Percentiles rank a stretch among this genome's conserved stretches.
phyloP scores from a whole-genome alignment of 2,797 vertebrate species.

The Smutsia temminckii region DNA sequence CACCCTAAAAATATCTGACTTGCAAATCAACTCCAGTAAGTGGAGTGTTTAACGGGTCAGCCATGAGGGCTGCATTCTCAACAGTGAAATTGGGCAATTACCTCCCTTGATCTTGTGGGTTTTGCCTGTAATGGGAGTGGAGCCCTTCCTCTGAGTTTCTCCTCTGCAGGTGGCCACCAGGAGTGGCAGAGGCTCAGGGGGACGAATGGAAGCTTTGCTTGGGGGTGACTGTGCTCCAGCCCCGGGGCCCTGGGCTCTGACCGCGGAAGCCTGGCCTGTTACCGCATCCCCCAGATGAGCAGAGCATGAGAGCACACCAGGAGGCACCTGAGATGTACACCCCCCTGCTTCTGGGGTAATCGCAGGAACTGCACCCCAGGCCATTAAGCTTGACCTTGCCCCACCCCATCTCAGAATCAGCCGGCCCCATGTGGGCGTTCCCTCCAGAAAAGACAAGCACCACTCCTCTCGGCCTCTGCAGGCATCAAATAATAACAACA shows the following conservation, averaged over 20 bases:
- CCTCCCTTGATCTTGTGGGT: too few relatives aligned
- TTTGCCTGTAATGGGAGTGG: fast-evolving
- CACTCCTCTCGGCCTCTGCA: neutral
- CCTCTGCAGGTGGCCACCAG: neutral
- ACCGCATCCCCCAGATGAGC: neutral
- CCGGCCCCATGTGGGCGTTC: neutral
- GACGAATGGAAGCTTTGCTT: too few relatives aligned
- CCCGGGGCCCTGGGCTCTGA: neutral
- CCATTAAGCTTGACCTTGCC: neutral
- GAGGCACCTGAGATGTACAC: neutral
- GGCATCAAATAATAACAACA: neutral
- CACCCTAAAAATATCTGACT: neutral
- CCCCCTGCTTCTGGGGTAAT: neutral
- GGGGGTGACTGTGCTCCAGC: neutral
- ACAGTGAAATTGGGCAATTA: fast-evolving
- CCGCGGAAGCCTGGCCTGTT: fast-evolving
- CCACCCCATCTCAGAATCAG: neutral
- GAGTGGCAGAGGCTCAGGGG: neutral
- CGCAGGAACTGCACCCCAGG: neutral
- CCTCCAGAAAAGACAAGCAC: neutral
- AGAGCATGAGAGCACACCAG: neutral
- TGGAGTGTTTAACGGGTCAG: neutral
- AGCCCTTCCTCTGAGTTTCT: neutral
- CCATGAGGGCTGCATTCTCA: neutral
- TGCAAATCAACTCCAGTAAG: neutral